Evolutionary conservation across 2,888 invertebrate species (phyloP), one percentile per base, ranked within the genome.

Genomic region (Macropis europaea): DNA sequence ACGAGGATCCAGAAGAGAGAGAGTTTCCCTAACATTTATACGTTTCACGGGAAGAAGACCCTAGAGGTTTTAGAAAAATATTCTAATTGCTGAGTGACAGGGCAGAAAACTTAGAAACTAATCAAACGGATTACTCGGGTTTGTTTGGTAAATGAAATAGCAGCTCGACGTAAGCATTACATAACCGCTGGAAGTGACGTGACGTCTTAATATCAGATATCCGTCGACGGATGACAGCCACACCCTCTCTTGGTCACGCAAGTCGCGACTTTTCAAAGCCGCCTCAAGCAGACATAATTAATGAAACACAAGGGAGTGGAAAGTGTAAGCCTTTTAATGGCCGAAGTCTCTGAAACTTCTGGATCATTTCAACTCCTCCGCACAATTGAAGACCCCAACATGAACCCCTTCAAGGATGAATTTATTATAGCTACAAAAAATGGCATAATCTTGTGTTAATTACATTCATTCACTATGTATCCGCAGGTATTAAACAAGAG

Each of bases 171-270:
- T 38, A 26, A 42, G 43, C 60, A 56, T 60, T 54, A 57, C 43
- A 53, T 66, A 54, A 73, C 52, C 59, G 66, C 36, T 63, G 36
- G 57, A 56, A 73, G 71, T n/a, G n/a, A n/a, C 66, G 71, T 73
- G 70, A 76, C 70, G 84, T 84, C 84, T 83, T 83, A 84, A 83
- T 78, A 75, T 72, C 70, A 67, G 72, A 73, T 71, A 63, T 56
- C 64, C 68, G 73, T 52, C 50, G 68, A 59, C 73, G 73, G 74
- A 82, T 75, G 82, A 81, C 77, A 82, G 79, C 79, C 86, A 78
- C 86, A 79, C 86, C 86, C 83, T 77, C 56, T 68, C 60, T 52
- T 73, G 71, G 86, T 86, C 86, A 87, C 87, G 87, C 87, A 77
- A 86, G 73, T 78, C 61, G 60, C 66, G 82, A 82, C 74, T 74